These are phyloP conservation scores for Psophia crepitans DNA, from an alignment of 2,113 vertebrate species.

Conservation along the genomic window DNA sequence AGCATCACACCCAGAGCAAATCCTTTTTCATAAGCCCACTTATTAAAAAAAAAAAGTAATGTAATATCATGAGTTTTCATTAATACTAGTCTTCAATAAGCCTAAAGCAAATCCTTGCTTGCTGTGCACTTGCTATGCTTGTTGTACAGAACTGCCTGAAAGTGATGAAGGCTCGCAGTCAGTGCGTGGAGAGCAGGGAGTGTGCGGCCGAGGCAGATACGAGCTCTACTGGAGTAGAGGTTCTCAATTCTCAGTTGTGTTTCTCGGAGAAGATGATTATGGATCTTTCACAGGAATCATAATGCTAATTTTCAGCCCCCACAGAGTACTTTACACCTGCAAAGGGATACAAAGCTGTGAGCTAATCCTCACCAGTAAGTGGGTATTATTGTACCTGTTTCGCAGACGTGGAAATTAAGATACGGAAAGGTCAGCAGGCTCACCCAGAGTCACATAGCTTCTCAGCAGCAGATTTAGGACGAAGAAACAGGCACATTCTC, in stretches of 20 bases:
- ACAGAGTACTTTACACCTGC: background rate
- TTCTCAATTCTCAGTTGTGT: background rate
- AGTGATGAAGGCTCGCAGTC: background rate
- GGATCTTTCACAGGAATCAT: background rate
- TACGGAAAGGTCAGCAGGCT: background rate
- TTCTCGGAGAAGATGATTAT: background rate
- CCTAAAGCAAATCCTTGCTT: conserved; percentile 56
- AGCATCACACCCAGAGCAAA: background rate
- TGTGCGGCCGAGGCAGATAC: fast-evolving
- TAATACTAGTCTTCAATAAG: conserved; percentile 53
- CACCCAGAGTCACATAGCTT: background rate
- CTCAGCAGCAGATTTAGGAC: background rate
- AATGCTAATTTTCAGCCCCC: background rate
- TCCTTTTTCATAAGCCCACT: conserved; percentile 46
- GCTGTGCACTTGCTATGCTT: background rate
- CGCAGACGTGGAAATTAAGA: background rate
- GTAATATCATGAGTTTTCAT: conserved; percentile 57
- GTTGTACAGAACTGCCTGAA: conserved; percentile 12
- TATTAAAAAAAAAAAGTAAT: conserved; percentile 48
- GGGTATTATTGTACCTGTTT: background rate
- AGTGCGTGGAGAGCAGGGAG: background rate
- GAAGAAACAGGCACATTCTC: background rate
- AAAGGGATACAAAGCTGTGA: background rate
- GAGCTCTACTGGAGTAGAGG: background rate
- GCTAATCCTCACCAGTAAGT: background rate